These are phyloP conservation scores for Sylvia borin DNA, from an alignment of 2,797 vertebrate species.

Conservation along the genomic window DNA sequence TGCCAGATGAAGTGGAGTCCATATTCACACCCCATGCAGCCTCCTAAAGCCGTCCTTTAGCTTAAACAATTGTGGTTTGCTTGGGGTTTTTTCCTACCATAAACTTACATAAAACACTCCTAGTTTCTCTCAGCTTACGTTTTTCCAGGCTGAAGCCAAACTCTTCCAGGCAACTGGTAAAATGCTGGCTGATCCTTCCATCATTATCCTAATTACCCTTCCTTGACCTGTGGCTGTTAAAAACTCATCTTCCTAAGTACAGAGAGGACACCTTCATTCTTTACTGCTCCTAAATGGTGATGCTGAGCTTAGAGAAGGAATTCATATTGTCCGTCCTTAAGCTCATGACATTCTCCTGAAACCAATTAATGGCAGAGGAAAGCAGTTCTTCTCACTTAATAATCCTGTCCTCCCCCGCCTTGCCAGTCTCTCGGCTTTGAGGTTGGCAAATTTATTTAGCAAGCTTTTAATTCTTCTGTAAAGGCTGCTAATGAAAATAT, in stretches of 20 bases:
- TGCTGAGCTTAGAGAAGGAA: neutral
- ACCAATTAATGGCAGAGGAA: conserved; percentile 10
- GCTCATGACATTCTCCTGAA: conserved; percentile 22
- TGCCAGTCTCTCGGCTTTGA: neutral
- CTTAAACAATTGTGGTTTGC: neutral
- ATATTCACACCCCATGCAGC: neutral
- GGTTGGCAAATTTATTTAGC: conserved; percentile 46
- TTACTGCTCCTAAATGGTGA: conserved; percentile 1
- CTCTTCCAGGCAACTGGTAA: neutral
- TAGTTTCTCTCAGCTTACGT: neutral
- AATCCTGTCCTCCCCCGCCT: neutral
- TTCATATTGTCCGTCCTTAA: neutral
- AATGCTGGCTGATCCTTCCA: neutral
- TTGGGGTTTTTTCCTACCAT: neutral
- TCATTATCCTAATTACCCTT: neutral
- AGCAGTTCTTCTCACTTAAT: neutral
- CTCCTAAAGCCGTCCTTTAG: neutral
- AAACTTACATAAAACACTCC: rapidly evolving
- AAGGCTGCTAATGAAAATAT: conserved; percentile 59
- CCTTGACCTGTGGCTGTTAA: neutral
- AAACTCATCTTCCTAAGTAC: conserved; percentile 14
- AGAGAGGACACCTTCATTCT: neutral
- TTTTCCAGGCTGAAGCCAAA: neutral
- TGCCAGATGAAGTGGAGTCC: neutral
- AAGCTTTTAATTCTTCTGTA: conserved; percentile 30